Conservation (phyloP, 2,888 invertebrate species). For the Lottia gigantea region DNA sequence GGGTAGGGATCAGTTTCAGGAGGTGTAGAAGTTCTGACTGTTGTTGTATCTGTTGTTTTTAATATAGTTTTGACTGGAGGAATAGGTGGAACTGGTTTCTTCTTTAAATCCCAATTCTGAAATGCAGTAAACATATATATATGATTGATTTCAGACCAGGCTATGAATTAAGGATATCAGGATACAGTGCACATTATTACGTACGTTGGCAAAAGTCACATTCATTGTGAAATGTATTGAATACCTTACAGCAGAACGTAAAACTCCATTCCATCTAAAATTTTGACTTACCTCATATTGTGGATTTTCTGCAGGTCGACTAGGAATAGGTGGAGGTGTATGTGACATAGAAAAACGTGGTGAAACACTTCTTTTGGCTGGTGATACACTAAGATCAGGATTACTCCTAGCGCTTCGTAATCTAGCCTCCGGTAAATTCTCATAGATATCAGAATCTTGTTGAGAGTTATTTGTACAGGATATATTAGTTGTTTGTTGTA, state of each 20-base stretch:
- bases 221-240: background rate
- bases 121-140: too few relatives aligned
- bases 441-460: background rate
- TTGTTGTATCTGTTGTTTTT: background rate
- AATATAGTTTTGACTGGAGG: background rate
- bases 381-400: conserved; percentile 27
- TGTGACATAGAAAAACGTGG: conserved; percentile 24
- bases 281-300: conserved; percentile 38
- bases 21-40: background rate
- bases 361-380: conserved; percentile 7
- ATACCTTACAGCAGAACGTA: background rate
- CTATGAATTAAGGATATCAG: too few relatives aligned
- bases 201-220: too few relatives aligned
- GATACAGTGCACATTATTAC: too few relatives aligned
- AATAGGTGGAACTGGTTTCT: background rate
- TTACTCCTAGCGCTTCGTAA: conserved; percentile 25
- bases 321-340: conserved; percentile 44
- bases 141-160: too few relatives aligned
- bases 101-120: background rate
- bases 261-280: background rate
- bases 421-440: background rate
- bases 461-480: background rate
- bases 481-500: background rate
- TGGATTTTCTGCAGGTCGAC: conserved; percentile 11
- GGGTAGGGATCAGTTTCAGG: conserved; percentile 50